Evolutionary conservation across 2,797 vertebrate genomes (phyloP).

Genomic region (Toxotes lorentzi): DNA sequence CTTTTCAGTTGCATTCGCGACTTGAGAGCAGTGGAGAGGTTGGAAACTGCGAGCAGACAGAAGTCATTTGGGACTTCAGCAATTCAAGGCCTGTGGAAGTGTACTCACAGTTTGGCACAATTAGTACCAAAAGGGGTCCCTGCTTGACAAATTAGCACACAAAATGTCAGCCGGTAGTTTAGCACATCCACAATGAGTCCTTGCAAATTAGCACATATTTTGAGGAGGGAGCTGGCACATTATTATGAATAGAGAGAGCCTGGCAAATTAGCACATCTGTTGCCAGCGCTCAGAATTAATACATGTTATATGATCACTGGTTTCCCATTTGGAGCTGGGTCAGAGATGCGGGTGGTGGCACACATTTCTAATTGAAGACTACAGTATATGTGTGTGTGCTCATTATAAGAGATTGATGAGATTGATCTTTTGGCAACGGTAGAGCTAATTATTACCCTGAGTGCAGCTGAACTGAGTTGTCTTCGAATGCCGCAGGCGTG

Average conservation of each 20-base stretch:
- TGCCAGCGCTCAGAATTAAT: slow-evolving; percentile 73
- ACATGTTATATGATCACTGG: slow-evolving; percentile 73
- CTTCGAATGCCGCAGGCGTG: slow-evolving; percentile 28
- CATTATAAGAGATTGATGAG: slow-evolving; percentile 69
- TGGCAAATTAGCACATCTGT: slow-evolving; percentile 81
- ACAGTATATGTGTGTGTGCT: slow-evolving; percentile 35
- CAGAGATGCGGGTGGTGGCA: slow-evolving; percentile 49
- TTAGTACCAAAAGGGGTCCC: slow-evolving; percentile 80
- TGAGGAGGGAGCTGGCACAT: slow-evolving; percentile 77
- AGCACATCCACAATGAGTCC: slow-evolving; percentile 77
- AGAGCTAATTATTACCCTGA: slow-evolving; percentile 61
- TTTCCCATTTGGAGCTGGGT: slow-evolving; percentile 65
- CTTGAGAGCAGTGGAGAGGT: slow-evolving; percentile 67
- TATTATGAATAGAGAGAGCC: slow-evolving; percentile 71
- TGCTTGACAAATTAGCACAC: slow-evolving; percentile 84
- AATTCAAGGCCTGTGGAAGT: slow-evolving; percentile 73
- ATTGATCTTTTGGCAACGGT: slow-evolving; percentile 60
- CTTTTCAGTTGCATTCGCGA: slow-evolving; percentile 59
- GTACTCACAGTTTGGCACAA: slow-evolving; percentile 82
- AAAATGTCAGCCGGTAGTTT: slow-evolving; percentile 81
- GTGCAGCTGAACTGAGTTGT: slow-evolving; percentile 32
- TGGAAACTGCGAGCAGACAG: slow-evolving; percentile 65
- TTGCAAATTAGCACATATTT: slow-evolving; percentile 82
- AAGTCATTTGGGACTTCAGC: slow-evolving; percentile 72
- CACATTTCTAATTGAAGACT: slow-evolving; percentile 58